Conservation (phyloP, 2,113 vertebrate species). For the Erythrolamprus reginae region DNA sequence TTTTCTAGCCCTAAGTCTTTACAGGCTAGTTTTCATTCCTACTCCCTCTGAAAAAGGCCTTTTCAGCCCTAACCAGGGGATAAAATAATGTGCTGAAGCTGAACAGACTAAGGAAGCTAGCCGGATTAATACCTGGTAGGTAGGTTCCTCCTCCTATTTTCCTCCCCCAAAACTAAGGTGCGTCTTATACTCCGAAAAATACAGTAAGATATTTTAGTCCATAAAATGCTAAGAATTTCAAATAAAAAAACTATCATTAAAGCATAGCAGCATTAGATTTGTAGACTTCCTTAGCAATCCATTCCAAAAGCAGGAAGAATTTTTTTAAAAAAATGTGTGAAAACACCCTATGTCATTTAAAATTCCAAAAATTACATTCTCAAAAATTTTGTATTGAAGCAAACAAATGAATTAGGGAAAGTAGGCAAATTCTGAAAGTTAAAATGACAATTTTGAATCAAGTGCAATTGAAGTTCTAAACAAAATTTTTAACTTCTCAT, state of each 20-base stretch:
- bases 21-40: too few relatives aligned
- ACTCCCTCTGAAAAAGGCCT: too few relatives aligned
- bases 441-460: neutral
- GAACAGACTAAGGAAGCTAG: too few relatives aligned
- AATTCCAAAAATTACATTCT: neutral
- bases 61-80: too few relatives aligned
- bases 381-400: neutral
- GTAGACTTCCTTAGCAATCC: neutral
- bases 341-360: neutral
- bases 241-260: conserved; percentile 7
- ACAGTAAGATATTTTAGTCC: neutral
- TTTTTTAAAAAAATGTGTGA: neutral
- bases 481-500: neutral
- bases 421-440: neutral
- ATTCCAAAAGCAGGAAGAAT: neutral
- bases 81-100: too few relatives aligned
- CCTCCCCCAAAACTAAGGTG: too few relatives aligned
- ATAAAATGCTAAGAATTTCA: neutral
- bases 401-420: too few relatives aligned
- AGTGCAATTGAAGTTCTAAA: neutral
- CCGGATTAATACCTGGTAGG: too few relatives aligned
- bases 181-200: too few relatives aligned
- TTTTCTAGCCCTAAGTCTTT: too few relatives aligned
- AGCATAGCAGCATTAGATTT: neutral
- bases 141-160: too few relatives aligned